A percentile compares a stretch with the other conserved stretches of the same genome.
Evolutionary conservation across 2,113 vertebrate genomes (phyloP).

Genomic region (Phalacrocorax aristotelis): DNA sequence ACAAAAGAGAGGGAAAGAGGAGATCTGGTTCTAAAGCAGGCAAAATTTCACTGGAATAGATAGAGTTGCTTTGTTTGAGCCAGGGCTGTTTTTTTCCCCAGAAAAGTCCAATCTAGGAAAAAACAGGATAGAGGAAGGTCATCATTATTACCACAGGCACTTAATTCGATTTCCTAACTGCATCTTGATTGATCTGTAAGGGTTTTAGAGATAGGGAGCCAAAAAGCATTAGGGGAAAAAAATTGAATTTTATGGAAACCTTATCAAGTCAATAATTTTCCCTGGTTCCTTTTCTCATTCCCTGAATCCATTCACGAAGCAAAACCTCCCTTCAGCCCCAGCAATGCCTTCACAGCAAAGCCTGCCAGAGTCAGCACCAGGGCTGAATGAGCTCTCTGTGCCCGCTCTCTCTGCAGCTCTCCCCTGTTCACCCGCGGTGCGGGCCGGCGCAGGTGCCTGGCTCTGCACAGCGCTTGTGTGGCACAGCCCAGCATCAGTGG

Average conservation of each 20-base stretch:
- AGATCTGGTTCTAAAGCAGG: neutral
- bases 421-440: fast-evolving
- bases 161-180: slow-evolving; percentile 33
- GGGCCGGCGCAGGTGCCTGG: fast-evolving
- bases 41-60: neutral
- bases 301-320: neutral
- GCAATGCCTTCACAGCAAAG: fast-evolving
- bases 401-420: neutral
- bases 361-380: fast-evolving
- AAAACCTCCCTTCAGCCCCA: neutral
- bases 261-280: neutral
- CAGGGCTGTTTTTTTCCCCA: neutral
- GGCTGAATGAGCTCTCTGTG: neutral
- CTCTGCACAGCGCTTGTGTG: neutral
- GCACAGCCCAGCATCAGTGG: neutral
- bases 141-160: neutral
- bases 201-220: neutral
- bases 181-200: neutral
- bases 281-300: neutral
- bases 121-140: neutral
- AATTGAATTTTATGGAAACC: neutral
- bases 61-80: slow-evolving; percentile 10
- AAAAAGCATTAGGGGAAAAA: neutral
- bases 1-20: neutral
- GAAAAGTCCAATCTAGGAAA: neutral